A percentile compares a stretch with the other conserved stretches of the same genome.
phyloP scores from a whole-genome alignment of 2,888 invertebrate genomes.

The Epinotia brunnichana region DNA sequence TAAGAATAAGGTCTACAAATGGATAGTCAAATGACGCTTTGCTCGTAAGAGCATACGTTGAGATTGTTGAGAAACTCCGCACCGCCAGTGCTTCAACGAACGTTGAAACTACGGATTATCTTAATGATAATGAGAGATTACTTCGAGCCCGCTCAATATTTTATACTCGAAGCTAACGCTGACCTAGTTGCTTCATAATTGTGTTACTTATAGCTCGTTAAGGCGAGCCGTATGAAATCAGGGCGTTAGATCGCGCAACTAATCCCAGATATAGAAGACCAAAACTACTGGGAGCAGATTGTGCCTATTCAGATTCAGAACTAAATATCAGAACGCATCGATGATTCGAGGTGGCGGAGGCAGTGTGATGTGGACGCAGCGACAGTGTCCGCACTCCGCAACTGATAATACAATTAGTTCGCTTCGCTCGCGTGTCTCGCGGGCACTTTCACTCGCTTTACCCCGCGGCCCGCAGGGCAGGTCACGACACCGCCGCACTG shows the following conservation, averaged over 20 bases:
- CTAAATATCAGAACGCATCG: neutral
- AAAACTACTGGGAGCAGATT: neutral
- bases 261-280: neutral
- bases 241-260: neutral
- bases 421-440: slow-evolving; percentile 21
- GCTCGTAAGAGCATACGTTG: neutral
- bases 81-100: neutral
- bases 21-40: neutral
- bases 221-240: neutral
- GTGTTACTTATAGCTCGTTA: neutral
- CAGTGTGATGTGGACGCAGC: too few species aligned
- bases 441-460: slow-evolving; percentile 37
- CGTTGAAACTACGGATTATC: slow-evolving; percentile 22
- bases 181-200: slow-evolving; percentile 23
- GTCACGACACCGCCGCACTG: slow-evolving; percentile 33
- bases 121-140: slow-evolving; percentile 28
- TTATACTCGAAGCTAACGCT: slow-evolving; percentile 1
- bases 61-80: slow-evolving; percentile 31
- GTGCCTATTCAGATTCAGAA: neutral
- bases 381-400: neutral
- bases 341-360: neutral
- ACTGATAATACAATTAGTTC: slow-evolving; percentile 28
- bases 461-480: slow-evolving; percentile 32
- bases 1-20: neutral
- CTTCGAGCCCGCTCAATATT: slow-evolving; percentile 12